phyloP scores from a whole-genome alignment of 1,140 invertebrate genomes.

The Drosophila tropicalis region DNA sequence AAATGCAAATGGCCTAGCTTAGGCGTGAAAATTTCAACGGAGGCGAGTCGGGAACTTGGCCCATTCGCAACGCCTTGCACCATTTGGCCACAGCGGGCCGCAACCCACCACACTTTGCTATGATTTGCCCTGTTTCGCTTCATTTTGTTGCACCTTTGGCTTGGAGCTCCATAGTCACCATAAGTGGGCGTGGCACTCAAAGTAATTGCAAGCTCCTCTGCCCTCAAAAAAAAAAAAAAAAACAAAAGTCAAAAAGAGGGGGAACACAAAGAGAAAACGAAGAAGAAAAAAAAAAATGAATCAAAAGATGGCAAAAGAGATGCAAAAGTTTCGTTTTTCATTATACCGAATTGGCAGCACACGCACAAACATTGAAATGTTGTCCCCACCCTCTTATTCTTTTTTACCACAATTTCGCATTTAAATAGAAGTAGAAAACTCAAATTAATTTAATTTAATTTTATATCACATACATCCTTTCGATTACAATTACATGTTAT shows the following conservation, averaged over 20 bases:
- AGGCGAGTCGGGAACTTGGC: not conserved
- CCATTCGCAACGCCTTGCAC: no score
- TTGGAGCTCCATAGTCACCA: not conserved
- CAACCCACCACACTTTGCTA: not conserved
- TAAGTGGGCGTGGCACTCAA: constrained; percentile 14
- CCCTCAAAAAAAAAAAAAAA: no score
- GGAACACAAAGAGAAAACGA: not conserved
- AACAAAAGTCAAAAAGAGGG: not conserved
- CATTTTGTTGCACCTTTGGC: not conserved
- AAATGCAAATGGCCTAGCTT: constrained; percentile 3
- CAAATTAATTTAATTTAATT: constrained; percentile 65
- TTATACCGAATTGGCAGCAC: not conserved
- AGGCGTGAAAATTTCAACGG: constrained; percentile 3
- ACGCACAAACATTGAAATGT: not conserved
- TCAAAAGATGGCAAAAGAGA: not conserved
- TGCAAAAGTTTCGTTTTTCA: not conserved
- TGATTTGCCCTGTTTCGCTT: not conserved
- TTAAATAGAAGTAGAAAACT: constrained; percentile 27
- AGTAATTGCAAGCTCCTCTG: constrained; percentile 26
- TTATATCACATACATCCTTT: constrained; percentile 27
- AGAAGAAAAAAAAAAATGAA: no score
- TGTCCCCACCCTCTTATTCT: no score
- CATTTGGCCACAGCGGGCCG: no score
- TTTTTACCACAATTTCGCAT: not conserved
- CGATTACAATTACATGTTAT: constrained; percentile 10